Evolutionary conservation across 2,888 invertebrate species (phyloP), one percentile per base, ranked within the genome.

Genomic region (Heliconius ismenius): DNA sequence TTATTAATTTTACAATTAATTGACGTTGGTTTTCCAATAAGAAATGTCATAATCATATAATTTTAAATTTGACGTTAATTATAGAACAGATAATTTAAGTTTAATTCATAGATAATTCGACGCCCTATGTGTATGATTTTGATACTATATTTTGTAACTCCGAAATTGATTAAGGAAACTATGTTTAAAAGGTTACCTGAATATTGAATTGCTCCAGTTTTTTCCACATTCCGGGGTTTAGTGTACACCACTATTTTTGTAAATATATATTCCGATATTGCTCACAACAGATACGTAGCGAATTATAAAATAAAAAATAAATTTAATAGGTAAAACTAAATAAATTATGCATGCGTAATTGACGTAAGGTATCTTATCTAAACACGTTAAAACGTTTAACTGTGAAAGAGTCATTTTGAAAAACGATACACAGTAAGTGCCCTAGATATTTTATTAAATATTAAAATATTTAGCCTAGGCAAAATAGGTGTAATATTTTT

Each of bases 291-390:
- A 32, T 43, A 18, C 18, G 18, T 18, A 49, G 1, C 7, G 18
- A 49, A 49, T 49, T 21, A 18, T 49, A 21, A 49, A 49, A 49
- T 18, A 49, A 49, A 49, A 49, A 49, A 49, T 6, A 15, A 39
- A 43, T 4, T 49, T 49, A 49, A 0, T 18, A 49, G 6, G 18
- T 49, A 58, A 60, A 24, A 24, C 60, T 24, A 60, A 24, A 60
- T 26, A 26, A 24, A 60, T 62, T 32, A 32, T 32, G 32, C 32
- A 32, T 32, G 32, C 39, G 15, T 67, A 67, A 43, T 43, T 43
- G 24, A 39, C 24, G 39, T 15, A 36, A 24, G n/a, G 15, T 67
- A 67, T 67, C 67, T 39, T 67, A 67, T 67, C 67, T 67, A 65
- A 36, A 65, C 36, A 65, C 21, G 36, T 39, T 64, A 65, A 36